A percentile compares a stretch with the other conserved stretches of the same genome.
These are phyloP conservation scores for Callimorpha dominula DNA, from an alignment of 2,888 invertebrate species.

Conservation along the genomic window DNA sequence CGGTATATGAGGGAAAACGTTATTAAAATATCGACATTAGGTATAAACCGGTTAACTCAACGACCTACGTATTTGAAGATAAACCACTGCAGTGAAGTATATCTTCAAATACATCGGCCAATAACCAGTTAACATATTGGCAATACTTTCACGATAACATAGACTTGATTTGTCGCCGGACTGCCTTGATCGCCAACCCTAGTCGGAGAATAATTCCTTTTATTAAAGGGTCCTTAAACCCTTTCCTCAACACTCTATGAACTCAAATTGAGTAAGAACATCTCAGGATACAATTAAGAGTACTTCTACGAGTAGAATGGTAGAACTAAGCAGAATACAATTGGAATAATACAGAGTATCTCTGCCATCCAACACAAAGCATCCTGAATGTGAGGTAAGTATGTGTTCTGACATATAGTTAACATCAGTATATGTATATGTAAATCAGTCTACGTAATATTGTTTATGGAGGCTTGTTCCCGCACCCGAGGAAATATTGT, in stretches of 20 bases:
- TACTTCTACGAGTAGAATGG: neutral
- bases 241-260: neutral
- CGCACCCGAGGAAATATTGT: slow-evolving; percentile 33
- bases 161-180: too few relatives aligned
- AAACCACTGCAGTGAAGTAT: neutral
- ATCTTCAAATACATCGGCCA: too few relatives aligned
- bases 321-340: neutral
- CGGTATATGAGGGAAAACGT: neutral
- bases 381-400: neutral
- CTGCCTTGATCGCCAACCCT: too few relatives aligned
- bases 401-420: neutral
- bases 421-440: slow-evolving; percentile 18
- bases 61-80: neutral
- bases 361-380: neutral
- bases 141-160: too few relatives aligned
- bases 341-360: neutral
- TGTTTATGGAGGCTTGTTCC: slow-evolving; percentile 41
- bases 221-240: too few relatives aligned
- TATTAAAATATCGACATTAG: neutral
- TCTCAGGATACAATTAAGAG: neutral
- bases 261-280: neutral
- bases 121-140: too few relatives aligned
- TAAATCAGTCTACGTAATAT: slow-evolving; percentile 36
- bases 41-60: neutral
- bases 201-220: too few relatives aligned